Conservation (phyloP, 1,140 invertebrate species). For the Tetramorium simillimum region DNA sequence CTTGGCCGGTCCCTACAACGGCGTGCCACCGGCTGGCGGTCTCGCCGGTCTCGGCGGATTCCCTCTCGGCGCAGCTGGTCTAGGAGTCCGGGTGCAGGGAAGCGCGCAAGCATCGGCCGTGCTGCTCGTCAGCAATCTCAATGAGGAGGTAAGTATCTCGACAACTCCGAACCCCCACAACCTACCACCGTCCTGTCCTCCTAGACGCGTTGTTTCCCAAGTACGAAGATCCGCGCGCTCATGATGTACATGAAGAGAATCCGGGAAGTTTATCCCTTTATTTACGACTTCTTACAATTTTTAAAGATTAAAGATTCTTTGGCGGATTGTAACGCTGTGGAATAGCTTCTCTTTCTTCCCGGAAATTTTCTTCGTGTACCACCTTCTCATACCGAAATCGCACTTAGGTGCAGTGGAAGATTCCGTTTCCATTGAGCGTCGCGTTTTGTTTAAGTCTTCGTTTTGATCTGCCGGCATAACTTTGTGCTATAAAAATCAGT, state of each 20-base stretch:
- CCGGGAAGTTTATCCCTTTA: background rate
- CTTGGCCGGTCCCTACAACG: slow-evolving; percentile 89
- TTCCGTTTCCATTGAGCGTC: background rate
- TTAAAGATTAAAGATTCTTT: background rate
- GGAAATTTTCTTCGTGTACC: slow-evolving; percentile 47
- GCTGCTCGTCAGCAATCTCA: slow-evolving; percentile 95
- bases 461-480: background rate
- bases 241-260: background rate
- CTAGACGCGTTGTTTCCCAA: slow-evolving; percentile 5
- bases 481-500: background rate
- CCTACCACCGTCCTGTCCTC: too few relatives aligned
- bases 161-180: background rate
- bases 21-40: slow-evolving; percentile 89
- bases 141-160: slow-evolving; percentile 92
- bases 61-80: slow-evolving; percentile 88
- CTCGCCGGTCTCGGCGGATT: slow-evolving; percentile 91
- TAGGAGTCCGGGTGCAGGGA: slow-evolving; percentile 86
- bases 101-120: slow-evolving; percentile 92
- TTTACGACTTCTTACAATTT: background rate
- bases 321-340: background rate
- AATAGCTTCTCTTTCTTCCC: too few relatives aligned
- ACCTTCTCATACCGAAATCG: background rate
- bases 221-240: background rate
- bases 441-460: slow-evolving; percentile 15
- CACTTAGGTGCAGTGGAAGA: background rate